phyloP scores from a whole-genome alignment of 1,140 invertebrate species.

The Ptiloglossa arizonensis region DNA sequence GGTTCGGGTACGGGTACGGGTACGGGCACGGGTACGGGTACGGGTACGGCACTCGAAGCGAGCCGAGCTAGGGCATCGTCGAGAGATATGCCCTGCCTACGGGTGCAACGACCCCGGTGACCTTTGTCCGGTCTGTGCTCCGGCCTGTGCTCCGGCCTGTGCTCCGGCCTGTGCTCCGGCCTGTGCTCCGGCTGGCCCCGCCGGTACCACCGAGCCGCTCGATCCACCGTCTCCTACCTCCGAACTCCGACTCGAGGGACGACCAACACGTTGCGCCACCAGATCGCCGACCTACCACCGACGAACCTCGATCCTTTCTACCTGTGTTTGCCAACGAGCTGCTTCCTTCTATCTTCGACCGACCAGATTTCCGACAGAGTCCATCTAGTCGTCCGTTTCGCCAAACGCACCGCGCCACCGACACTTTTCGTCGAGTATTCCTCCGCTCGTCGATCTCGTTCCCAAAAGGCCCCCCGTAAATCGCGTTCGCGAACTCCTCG shows the following conservation, averaged over 20 bases:
- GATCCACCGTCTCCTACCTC: constrained; percentile 56
- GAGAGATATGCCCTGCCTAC: constrained; percentile 78
- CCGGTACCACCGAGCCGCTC: constrained; percentile 66
- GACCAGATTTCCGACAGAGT: background rate
- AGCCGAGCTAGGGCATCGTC: constrained; percentile 69
- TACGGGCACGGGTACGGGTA: constrained; percentile 13
- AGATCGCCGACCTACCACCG: constrained; percentile 30
- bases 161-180: constrained; percentile 75
- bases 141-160: constrained; percentile 53
- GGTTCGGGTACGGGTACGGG: constrained; percentile 19
- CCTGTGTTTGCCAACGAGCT: constrained; percentile 15
- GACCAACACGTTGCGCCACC: constrained; percentile 35
- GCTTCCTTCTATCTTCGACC: background rate
- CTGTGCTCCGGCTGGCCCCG: constrained; percentile 58
- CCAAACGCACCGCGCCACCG: too few relatives aligned
- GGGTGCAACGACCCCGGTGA: constrained; percentile 81
- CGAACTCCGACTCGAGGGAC: constrained; percentile 40
- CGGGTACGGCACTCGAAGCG: constrained; percentile 41
- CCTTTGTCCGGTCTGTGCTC: constrained; percentile 80
- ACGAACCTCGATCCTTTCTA: constrained; percentile 5
- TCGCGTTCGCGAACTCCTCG: too few relatives aligned
- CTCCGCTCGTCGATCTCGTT: too few relatives aligned
- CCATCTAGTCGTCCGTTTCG: too few relatives aligned
- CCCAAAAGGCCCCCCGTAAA: too few relatives aligned
- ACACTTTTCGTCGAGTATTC: too few relatives aligned